Percentiles rank a stretch among this genome's conserved stretches.
Evolutionary conservation across 2,797 vertebrate genomes (phyloP).

Genomic region (Pagetopsis macropterus): DNA sequence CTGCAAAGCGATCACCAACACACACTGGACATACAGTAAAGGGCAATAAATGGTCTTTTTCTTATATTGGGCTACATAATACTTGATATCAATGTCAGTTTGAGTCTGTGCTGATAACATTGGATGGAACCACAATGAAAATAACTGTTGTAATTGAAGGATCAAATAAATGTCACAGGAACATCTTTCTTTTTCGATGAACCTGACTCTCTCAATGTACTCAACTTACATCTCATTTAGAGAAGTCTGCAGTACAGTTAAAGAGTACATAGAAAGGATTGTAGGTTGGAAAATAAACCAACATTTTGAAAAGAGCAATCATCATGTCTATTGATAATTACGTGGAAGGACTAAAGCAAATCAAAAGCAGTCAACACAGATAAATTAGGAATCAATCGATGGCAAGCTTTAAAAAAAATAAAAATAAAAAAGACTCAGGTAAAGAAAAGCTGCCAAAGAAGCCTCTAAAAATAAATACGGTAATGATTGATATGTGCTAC

Average conservation of each 20-base stretch:
- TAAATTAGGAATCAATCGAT: background rate
- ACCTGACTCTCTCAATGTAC: background rate
- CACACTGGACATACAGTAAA: background rate
- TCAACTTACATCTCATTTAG: background rate
- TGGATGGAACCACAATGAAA: slow-evolving; percentile 2
- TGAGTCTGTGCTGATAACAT: slow-evolving; percentile 7
- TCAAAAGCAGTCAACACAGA: slow-evolving; percentile 7
- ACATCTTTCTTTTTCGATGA: slow-evolving; percentile 7
- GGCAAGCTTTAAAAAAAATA: background rate
- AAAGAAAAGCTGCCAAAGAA: background rate
- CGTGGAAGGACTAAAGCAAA: background rate
- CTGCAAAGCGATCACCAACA: background rate
- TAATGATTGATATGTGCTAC: slow-evolving; percentile 13
- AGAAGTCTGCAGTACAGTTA: background rate
- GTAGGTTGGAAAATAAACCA: background rate
- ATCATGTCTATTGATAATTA: background rate
- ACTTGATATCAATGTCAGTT: slow-evolving; percentile 5
- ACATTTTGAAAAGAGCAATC: background rate
- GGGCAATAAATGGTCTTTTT: background rate
- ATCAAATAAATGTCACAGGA: slow-evolving; percentile 3
- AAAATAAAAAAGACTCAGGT: background rate
- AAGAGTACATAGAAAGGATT: background rate
- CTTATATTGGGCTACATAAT: background rate
- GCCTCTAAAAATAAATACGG: background rate
- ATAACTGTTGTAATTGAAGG: slow-evolving; percentile 7